These are phyloP conservation scores for Drosophila hawaiiensis DNA, from an alignment of 2,888 invertebrate genomes.

Conservation along the genomic window DNA sequence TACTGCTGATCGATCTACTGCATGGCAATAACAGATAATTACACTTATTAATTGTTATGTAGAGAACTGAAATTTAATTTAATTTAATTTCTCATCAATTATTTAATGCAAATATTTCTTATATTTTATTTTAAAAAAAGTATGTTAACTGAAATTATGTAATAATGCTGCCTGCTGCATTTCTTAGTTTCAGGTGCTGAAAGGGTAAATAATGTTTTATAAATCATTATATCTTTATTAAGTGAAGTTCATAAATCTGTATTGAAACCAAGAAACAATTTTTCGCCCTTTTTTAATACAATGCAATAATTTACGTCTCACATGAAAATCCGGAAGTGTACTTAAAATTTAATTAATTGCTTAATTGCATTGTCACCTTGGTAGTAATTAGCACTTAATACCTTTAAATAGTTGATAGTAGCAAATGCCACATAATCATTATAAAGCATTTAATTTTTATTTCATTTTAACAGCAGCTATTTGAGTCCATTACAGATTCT, in stretches of 20 bases:
- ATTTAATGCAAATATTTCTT: neutral
- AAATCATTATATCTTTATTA: neutral
- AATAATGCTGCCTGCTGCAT: slow-evolving; percentile 64
- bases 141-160: too few relatives aligned
- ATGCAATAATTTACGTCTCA: slow-evolving; percentile 1
- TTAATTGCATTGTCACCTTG: slow-evolving; percentile 1
- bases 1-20: slow-evolving; percentile 10
- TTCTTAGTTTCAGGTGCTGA: slow-evolving; percentile 49
- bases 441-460: slow-evolving; percentile 4
- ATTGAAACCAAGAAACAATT: neutral
- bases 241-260: neutral
- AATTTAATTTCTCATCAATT: neutral
- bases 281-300: neutral
- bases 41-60: neutral
- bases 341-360: neutral
- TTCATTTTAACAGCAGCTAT: slow-evolving; percentile 6
- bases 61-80: neutral
- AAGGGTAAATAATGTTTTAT: neutral
- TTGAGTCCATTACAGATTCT: slow-evolving; percentile 24
- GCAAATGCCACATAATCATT: slow-evolving; percentile 1
- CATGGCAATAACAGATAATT: neutral
- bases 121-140: too few relatives aligned
- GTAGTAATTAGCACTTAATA: slow-evolving; percentile 16
- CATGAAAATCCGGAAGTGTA: neutral
- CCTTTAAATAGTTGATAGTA: neutral